Evolutionary conservation across 2,113 vertebrate genomes (phyloP).

Genomic region (Jaculus jaculus): DNA sequence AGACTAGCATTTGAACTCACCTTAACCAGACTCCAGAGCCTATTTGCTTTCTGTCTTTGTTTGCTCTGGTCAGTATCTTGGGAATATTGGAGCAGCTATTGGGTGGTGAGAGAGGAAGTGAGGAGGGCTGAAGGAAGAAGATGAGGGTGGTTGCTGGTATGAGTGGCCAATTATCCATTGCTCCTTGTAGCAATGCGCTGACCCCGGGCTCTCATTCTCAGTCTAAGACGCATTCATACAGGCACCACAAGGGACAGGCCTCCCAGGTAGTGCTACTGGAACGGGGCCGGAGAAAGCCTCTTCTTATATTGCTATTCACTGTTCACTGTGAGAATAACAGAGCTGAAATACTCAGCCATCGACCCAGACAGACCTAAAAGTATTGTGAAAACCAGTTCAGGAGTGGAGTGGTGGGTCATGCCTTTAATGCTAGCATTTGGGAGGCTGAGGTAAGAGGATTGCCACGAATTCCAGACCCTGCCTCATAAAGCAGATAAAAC

Average conservation of each 20-base stretch:
- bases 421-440: no score
- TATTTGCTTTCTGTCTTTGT: not conserved
- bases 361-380: not conserved
- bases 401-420: no score
- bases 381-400: no score
- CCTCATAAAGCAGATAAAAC: no score
- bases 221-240: fast-evolving
- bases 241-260: not conserved
- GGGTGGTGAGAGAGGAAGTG: not conserved
- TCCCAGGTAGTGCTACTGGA: not conserved
- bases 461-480: no score
- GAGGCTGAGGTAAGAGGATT: no score
- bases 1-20: not conserved
- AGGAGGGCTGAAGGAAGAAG: not conserved
- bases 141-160: not conserved
- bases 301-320: not conserved
- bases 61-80: not conserved
- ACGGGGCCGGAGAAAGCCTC: not conserved
- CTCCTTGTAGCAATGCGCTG: not conserved
- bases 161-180: not conserved
- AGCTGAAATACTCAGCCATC: not conserved
- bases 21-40: not conserved
- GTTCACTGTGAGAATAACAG: not conserved
- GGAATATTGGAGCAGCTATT: not conserved
- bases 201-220: not conserved